A percentile compares a stretch with the other conserved stretches of the same genome.
Conservation (phyloP, 2,888 invertebrate species). For the Cyclophora punctaria region DNA sequence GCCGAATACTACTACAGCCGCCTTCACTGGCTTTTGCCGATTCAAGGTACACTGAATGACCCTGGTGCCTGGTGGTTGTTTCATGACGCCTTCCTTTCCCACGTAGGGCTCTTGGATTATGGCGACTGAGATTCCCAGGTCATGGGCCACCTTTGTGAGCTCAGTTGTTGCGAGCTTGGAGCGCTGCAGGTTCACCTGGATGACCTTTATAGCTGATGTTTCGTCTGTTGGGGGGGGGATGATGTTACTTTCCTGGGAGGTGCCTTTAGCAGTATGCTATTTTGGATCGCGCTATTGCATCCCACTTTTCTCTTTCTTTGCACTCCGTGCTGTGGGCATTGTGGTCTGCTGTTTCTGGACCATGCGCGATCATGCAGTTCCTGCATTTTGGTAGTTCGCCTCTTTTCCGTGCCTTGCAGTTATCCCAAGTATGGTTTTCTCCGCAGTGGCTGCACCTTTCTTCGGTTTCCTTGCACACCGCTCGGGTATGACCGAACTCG, state of each 20-base stretch:
- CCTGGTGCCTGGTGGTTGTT: neutral
- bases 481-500: constrained; percentile 7
- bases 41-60: neutral
- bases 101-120: neutral
- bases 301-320: constrained; percentile 1
- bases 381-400: neutral
- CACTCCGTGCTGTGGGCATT: constrained; percentile 4
- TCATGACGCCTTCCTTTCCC: neutral
- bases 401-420: neutral
- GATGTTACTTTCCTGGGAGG: too few species aligned
- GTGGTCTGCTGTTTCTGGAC: neutral
- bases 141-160: neutral
- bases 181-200: neutral
- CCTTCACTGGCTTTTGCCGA: neutral
- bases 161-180: neutral
- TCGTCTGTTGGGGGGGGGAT: too few species aligned
- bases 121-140: neutral
- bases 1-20: constrained; percentile 1
- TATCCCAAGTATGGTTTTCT: neutral
- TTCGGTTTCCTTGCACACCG: constrained; percentile 2
- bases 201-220: too few species aligned
- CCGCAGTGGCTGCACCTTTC: constrained; percentile 13
- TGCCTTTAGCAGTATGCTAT: too few species aligned
- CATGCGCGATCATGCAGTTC: constrained; percentile 1
- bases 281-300: constrained; percentile 1